phyloP scores from a whole-genome alignment of 2,888 invertebrate genomes.

The Apodemia duryi region DNA sequence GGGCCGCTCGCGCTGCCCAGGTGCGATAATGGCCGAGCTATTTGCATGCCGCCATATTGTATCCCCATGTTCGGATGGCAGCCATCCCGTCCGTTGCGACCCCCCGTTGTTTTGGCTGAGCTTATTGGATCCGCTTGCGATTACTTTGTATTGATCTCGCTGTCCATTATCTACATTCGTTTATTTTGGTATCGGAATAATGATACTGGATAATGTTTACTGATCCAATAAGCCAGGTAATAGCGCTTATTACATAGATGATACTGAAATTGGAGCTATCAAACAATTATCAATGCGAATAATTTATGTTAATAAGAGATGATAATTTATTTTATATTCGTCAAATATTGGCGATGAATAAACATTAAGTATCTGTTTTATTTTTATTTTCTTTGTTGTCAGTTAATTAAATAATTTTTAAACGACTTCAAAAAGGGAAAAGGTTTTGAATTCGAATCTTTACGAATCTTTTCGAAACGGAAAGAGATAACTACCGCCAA shows the following conservation, averaged over 20 bases:
- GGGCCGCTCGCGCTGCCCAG: slow-evolving; percentile 69
- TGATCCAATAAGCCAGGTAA: slow-evolving; percentile 48
- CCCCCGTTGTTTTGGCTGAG: slow-evolving; percentile 73
- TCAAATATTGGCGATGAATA: slow-evolving; percentile 3
- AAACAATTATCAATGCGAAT: slow-evolving; percentile 3
- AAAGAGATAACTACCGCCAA: too few relatives aligned
- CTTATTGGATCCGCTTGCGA: slow-evolving; percentile 77
- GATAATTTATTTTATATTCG: not conserved
- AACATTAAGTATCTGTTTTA: not conserved
- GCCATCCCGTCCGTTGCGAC: slow-evolving; percentile 55
- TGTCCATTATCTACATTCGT: slow-evolving; percentile 77
- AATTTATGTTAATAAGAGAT: slow-evolving; percentile 5
- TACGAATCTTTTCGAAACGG: too few relatives aligned
- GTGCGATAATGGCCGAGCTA: slow-evolving; percentile 78
- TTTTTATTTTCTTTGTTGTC: too few relatives aligned
- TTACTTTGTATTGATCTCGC: slow-evolving; percentile 78
- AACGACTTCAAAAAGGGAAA: too few relatives aligned
- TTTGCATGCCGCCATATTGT: slow-evolving; percentile 80
- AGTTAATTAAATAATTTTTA: too few relatives aligned
- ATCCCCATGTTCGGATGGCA: slow-evolving; percentile 69
- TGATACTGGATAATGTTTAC: slow-evolving; percentile 62
- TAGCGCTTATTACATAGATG: slow-evolving; percentile 40
- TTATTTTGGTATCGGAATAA: slow-evolving; percentile 72
- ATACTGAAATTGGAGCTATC: slow-evolving; percentile 7
- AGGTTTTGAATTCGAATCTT: too few relatives aligned